Evolutionary conservation across 2,888 invertebrate species (phyloP).

Genomic region (Pycnomerus fuliginosus): DNA sequence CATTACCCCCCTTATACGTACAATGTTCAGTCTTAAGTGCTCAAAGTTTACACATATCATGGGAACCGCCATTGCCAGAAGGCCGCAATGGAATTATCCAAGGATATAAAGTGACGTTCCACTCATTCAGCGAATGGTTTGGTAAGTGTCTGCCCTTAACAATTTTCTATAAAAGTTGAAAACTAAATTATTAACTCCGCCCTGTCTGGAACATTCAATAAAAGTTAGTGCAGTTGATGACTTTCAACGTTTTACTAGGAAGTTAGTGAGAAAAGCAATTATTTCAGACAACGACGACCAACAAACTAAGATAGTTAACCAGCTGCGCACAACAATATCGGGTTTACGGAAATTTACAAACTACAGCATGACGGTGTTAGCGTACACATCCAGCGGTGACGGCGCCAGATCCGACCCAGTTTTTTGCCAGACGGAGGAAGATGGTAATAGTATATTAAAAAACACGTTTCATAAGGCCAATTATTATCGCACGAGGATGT

Average conservation of each 20-base stretch:
- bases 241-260: too few relatives aligned
- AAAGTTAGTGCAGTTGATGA: too few relatives aligned
- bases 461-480: too few relatives aligned
- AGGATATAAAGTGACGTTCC: constrained; percentile 82
- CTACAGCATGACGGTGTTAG: constrained; percentile 87
- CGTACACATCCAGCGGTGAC: constrained; percentile 87
- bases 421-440: constrained; percentile 86
- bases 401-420: constrained; percentile 82
- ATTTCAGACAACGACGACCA: constrained; percentile 69
- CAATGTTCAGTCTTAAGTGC: constrained; percentile 80
- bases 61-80: constrained; percentile 79
- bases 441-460: too few relatives aligned
- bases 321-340: constrained; percentile 68
- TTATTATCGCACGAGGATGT: too few relatives aligned
- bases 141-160: constrained; percentile 63
- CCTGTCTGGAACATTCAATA: too few relatives aligned
- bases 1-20: constrained; percentile 78
- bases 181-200: too few relatives aligned
- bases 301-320: constrained; percentile 73
- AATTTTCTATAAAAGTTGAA: too few relatives aligned
- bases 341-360: constrained; percentile 84
- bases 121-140: constrained; percentile 76
- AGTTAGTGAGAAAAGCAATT: too few relatives aligned
- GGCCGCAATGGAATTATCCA: constrained; percentile 84
- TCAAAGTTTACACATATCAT: constrained; percentile 80